phyloP scores from a whole-genome alignment of 2,113 vertebrate genomes.

The Dicerorhinus sumatrensis region DNA sequence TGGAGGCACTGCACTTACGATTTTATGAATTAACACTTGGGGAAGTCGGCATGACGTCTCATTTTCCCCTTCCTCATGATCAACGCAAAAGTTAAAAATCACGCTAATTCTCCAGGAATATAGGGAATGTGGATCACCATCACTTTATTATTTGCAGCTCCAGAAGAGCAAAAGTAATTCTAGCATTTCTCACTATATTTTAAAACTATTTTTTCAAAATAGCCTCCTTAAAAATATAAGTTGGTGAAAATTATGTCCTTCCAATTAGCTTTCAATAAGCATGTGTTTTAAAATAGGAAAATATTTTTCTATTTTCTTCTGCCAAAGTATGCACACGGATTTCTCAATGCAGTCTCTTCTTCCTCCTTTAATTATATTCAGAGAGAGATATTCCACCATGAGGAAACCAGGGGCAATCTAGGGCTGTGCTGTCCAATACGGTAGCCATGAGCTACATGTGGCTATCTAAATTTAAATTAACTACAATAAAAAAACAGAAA shows the following conservation, averaged over 20 bases:
- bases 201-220: conserved; percentile 59
- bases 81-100: conserved; percentile 72
- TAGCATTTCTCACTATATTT: conserved; percentile 42
- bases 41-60: conserved; percentile 74
- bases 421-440: neutral
- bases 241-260: neutral
- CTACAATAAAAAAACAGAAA: neutral
- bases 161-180: conserved; percentile 42
- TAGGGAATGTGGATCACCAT: neutral
- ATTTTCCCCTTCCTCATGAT: conserved; percentile 69
- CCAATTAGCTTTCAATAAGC: neutral
- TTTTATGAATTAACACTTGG: conserved; percentile 80
- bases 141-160: conserved; percentile 32
- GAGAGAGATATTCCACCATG: neutral
- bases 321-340: neutral
- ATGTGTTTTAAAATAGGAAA: neutral
- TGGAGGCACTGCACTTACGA: conserved; percentile 68
- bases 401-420: neutral
- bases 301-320: neutral
- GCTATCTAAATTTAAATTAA: neutral
- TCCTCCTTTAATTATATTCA: neutral
- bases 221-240: conserved; percentile 46
- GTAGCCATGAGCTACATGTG: neutral
- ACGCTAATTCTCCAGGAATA: neutral
- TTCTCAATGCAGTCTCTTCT: neutral